Percentiles rank a stretch among this genome's conserved stretches.
These are phyloP conservation scores for Brachymystax lenok DNA, from an alignment of 2,797 vertebrate species.

Conservation along the genomic window DNA sequence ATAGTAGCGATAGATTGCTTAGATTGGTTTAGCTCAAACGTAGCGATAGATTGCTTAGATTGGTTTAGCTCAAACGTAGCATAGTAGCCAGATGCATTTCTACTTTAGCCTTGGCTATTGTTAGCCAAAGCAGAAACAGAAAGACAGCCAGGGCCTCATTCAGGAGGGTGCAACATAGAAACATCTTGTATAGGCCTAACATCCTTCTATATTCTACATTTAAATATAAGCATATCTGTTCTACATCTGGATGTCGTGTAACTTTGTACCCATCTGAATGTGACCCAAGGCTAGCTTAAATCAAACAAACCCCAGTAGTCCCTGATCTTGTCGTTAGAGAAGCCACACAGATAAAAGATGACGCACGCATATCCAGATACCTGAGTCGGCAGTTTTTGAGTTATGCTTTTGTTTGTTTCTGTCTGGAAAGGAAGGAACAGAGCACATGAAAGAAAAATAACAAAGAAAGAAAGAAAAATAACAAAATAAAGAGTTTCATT, in stretches of 20 bases:
- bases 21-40: slow-evolving; percentile 27
- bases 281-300: slow-evolving; percentile 43
- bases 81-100: background rate
- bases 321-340: slow-evolving; percentile 38
- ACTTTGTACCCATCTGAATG: background rate
- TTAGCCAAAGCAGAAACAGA: slow-evolving; percentile 1
- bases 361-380: slow-evolving; percentile 74
- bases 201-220: background rate
- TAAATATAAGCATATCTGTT: background rate
- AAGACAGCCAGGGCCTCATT: slow-evolving; percentile 21
- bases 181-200: background rate
- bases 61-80: slow-evolving; percentile 33
- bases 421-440: slow-evolving; percentile 87
- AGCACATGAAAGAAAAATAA: slow-evolving; percentile 68
- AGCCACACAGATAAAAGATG: slow-evolving; percentile 63
- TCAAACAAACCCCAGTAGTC: slow-evolving; percentile 34
- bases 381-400: slow-evolving; percentile 86
- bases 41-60: slow-evolving; percentile 22
- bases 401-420: slow-evolving; percentile 93
- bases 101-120: background rate
- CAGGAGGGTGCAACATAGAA: background rate
- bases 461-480: slow-evolving; percentile 65
- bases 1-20: slow-evolving; percentile 33
- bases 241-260: background rate
- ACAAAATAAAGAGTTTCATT: slow-evolving; percentile 67